phyloP scores from a whole-genome alignment of 2,113 vertebrate genomes.

The Anolis carolinensis region DNA sequence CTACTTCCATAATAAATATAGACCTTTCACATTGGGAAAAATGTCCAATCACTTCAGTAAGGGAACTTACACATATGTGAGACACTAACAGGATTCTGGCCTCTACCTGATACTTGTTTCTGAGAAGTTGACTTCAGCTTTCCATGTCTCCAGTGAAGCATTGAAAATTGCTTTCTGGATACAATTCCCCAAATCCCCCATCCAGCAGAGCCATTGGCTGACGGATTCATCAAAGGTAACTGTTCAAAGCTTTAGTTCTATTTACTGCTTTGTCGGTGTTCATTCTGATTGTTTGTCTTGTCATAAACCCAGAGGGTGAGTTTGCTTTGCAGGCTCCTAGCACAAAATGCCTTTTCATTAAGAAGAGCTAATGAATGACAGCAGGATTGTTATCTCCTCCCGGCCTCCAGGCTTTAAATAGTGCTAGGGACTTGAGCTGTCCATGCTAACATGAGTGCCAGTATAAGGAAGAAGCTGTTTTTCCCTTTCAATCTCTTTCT shows the following conservation, averaged over 20 bases:
- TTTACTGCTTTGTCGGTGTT: slow-evolving; percentile 16
- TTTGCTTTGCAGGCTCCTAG: slow-evolving; percentile 51
- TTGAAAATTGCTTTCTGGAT: too few relatives aligned
- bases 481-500: not conserved
- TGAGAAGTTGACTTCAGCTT: slow-evolving; percentile 16
- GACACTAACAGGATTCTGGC: too few relatives aligned
- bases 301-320: slow-evolving; percentile 31
- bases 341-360: slow-evolving; percentile 53
- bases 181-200: too few relatives aligned
- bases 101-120: not conserved
- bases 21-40: too few relatives aligned
- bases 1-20: too few relatives aligned
- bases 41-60: too few relatives aligned
- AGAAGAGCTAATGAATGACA: slow-evolving; percentile 48
- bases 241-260: too few relatives aligned
- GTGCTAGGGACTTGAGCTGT: slow-evolving; percentile 43
- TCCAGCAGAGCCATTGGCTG: too few relatives aligned
- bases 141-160: not conserved
- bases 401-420: slow-evolving; percentile 18
- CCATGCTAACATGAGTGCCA: slow-evolving; percentile 37
- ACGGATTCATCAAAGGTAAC: too few relatives aligned
- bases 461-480: slow-evolving; percentile 45
- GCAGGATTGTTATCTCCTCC: slow-evolving; percentile 21
- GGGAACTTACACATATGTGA: too few relatives aligned
- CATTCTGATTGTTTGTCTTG: slow-evolving; percentile 40